Conservation (phyloP, 2,797 vertebrate genomes). For the Xenops minutus region DNA sequence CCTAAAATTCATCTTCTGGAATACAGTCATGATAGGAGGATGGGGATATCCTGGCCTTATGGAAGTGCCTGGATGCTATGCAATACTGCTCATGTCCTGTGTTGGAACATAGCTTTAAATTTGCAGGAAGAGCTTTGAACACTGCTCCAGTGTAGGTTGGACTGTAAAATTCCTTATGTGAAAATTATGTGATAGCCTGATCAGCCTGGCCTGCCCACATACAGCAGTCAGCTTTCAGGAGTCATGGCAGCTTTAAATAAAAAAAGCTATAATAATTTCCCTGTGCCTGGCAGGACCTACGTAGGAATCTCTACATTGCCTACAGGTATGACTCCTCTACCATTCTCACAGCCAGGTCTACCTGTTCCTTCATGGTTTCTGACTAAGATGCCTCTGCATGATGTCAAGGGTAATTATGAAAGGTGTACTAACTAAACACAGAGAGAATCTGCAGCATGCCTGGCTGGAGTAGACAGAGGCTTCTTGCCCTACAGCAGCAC, state of each 20-base stretch:
- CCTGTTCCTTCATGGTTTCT: not conserved
- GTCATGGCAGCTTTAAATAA: not conserved
- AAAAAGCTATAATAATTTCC: not conserved
- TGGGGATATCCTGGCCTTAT: not conserved
- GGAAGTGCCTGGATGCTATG: slow-evolving; percentile 12
- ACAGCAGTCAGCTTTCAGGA: slow-evolving; percentile 25
- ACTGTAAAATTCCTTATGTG: not conserved
- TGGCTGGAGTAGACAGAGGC: not conserved
- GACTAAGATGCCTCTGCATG: not conserved
- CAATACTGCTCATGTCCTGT: not conserved
- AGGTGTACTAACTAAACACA: not conserved
- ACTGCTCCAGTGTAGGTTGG: not conserved
- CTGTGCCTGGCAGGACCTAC: not conserved
- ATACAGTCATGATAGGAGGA: not conserved
- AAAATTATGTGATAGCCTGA: not conserved
- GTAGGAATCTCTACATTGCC: not conserved
- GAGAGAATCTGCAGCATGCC: not conserved
- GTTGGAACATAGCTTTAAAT: not conserved
- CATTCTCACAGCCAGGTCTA: not conserved
- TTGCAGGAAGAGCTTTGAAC: not conserved
- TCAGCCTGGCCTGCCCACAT: not conserved
- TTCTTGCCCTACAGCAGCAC: fast-evolving
- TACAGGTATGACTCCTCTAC: not conserved
- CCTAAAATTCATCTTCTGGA: not conserved
- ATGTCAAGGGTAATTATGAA: not conserved